Conservation (phyloP, 1,140 invertebrate genomes). For the Lepidurus couesii region DNA sequence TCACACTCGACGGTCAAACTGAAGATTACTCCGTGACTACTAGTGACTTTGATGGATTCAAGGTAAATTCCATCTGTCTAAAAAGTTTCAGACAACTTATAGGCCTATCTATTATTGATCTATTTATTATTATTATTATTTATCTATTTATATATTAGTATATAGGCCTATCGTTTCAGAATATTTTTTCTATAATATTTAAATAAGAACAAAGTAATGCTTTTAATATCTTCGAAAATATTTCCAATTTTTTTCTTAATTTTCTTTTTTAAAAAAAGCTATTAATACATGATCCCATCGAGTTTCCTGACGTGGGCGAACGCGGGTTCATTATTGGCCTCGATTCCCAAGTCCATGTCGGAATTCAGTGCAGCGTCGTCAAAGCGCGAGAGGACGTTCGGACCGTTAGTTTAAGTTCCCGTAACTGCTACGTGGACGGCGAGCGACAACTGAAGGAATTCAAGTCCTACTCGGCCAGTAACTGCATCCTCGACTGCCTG, state of each 20-base stretch:
- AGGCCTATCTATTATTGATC: too few species aligned
- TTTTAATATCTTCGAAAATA: too few species aligned
- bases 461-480: neutral
- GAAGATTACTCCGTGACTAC: slow-evolving; percentile 29
- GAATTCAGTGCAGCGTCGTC: neutral
- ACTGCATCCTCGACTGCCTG: neutral
- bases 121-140: too few species aligned
- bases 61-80: neutral
- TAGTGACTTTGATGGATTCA: slow-evolving; percentile 29
- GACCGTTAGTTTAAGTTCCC: neutral
- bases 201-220: too few species aligned
- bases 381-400: neutral
- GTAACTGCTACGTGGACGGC: neutral
- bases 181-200: too few species aligned
- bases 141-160: too few species aligned
- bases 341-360: slow-evolving; percentile 10
- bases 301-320: neutral
- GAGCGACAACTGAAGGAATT: neutral
- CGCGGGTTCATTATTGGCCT: slow-evolving; percentile 1
- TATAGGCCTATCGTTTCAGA: neutral
- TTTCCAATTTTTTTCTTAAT: too few species aligned
- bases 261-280: neutral
- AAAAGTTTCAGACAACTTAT: neutral
- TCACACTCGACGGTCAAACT: slow-evolving; percentile 1
- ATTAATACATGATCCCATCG: neutral